Conservation (phyloP, 92 coral and sea anemone species). For the Epizoanthus illoricatus region DNA sequence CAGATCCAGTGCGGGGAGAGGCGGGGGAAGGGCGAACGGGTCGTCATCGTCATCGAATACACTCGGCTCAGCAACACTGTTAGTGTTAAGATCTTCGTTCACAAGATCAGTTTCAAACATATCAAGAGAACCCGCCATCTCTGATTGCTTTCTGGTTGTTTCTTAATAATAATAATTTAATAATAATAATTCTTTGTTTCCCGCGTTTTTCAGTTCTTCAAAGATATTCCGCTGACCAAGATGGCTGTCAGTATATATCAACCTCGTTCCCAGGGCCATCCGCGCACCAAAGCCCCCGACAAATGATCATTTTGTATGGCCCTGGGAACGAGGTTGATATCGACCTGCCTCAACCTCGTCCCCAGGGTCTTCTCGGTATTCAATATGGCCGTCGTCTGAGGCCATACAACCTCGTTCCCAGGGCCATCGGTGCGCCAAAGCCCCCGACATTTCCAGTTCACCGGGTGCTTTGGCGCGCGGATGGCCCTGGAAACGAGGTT, state of each 20-base stretch:
- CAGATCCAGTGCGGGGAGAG: slow-evolving; percentile 72
- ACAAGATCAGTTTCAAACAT: slow-evolving; percentile 60
- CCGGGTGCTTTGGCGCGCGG: too few relatives aligned
- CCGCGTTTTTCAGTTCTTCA: slow-evolving; percentile 6
- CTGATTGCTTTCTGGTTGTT: neutral
- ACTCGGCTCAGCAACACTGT: slow-evolving; percentile 44
- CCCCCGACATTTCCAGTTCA: too few relatives aligned
- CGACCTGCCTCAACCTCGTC: too few relatives aligned
- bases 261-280: neutral
- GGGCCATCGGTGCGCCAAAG: too few relatives aligned
- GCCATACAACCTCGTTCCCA: too few relatives aligned
- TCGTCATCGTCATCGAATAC: slow-evolving; percentile 75
- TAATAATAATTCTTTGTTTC: too few relatives aligned
- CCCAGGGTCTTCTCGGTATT: too few relatives aligned
- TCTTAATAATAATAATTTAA: too few relatives aligned
- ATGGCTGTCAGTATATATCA: neutral
- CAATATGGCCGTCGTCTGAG: too few relatives aligned
- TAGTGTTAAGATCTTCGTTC: slow-evolving; percentile 47
- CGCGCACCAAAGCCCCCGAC: slow-evolving; percentile 57
- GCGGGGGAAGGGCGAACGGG: slow-evolving; percentile 85
- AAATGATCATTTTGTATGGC: slow-evolving; percentile 44
- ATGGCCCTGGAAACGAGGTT: too few relatives aligned
- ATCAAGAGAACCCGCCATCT: slow-evolving; percentile 34
- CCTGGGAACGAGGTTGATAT: slow-evolving; percentile 6
- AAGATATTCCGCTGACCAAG: slow-evolving; percentile 16